Percentiles rank a stretch among this genome's conserved stretches.
Evolutionary conservation across 2,888 invertebrate genomes (phyloP).

Genomic region (Pseudolycoriella hygida): DNA sequence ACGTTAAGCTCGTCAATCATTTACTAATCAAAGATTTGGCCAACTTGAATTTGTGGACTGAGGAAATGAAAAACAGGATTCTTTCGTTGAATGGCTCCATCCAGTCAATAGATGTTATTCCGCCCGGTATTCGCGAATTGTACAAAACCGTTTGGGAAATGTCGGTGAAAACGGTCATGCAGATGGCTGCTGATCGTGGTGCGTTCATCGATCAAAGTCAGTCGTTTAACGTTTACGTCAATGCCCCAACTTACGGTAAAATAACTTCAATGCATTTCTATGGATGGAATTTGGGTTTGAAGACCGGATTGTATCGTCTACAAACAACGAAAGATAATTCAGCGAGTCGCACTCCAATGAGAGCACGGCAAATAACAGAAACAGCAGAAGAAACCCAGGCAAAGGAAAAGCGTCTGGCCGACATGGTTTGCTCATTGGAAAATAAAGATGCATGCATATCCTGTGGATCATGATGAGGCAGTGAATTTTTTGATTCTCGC

Average conservation of each 20-base stretch:
- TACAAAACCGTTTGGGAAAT: constrained; percentile 98
- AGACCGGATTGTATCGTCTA: constrained; percentile 98
- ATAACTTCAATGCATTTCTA: constrained; percentile 97
- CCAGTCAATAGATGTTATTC: constrained; percentile 71
- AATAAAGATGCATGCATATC: constrained; percentile 79
- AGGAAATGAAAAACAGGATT: constrained; percentile 86
- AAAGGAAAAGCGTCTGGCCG: constrained; percentile 35
- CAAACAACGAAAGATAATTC: constrained; percentile 90
- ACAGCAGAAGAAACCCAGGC: constrained; percentile 27
- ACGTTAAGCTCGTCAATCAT: constrained; percentile 92
- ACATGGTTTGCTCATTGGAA: constrained; percentile 68
- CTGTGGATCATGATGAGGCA: constrained; percentile 43
- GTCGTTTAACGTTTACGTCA: constrained; percentile 93
- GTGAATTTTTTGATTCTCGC: no score
- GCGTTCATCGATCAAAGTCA: constrained; percentile 99
- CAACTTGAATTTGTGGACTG: constrained; percentile 80
- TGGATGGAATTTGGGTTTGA: constrained; percentile 90
- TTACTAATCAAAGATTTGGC: constrained; percentile 88
- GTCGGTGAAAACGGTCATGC: constrained; percentile 75
- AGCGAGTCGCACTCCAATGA: background rate
- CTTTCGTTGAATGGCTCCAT: constrained; percentile 86
- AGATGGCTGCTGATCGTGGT: constrained; percentile 96
- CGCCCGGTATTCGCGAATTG: constrained; percentile 66
- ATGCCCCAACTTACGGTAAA: constrained; percentile 82
- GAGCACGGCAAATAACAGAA: background rate